These are phyloP conservation scores for Vannuccia rotundouncinata DNA, from an alignment of 2,888 invertebrate genomes.

Conservation along the genomic window DNA sequence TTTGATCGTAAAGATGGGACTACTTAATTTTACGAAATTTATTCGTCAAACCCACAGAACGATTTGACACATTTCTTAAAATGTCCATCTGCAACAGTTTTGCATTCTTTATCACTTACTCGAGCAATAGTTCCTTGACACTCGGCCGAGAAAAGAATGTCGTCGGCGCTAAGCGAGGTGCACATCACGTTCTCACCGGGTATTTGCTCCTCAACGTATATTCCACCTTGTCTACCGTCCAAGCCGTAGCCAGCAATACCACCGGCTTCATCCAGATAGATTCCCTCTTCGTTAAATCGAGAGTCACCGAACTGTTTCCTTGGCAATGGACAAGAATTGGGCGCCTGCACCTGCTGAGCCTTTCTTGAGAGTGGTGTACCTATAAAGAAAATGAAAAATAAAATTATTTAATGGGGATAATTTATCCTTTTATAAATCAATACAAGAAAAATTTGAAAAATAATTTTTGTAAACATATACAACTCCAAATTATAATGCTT, in stretches of 20 bases:
- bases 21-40: no score
- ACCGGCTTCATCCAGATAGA: neutral
- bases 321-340: neutral
- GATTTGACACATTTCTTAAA: no score
- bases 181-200: neutral
- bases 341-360: neutral
- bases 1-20: no score
- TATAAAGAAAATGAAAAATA: neutral
- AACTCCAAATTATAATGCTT: neutral
- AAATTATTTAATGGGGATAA: neutral
- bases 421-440: neutral
- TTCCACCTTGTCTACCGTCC: neutral
- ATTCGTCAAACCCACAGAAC: no score
- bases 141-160: conserved; percentile 7
- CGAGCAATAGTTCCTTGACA: neutral
- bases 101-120: neutral
- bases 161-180: neutral
- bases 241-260: neutral
- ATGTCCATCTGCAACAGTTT: no score
- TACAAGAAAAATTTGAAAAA: neutral
- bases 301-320: neutral
- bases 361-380: neutral
- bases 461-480: neutral
- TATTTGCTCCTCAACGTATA: neutral
- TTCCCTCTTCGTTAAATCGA: neutral